Evolutionary conservation across 2,113 vertebrate species (phyloP).

Genomic region (Eolophus roseicapilla): DNA sequence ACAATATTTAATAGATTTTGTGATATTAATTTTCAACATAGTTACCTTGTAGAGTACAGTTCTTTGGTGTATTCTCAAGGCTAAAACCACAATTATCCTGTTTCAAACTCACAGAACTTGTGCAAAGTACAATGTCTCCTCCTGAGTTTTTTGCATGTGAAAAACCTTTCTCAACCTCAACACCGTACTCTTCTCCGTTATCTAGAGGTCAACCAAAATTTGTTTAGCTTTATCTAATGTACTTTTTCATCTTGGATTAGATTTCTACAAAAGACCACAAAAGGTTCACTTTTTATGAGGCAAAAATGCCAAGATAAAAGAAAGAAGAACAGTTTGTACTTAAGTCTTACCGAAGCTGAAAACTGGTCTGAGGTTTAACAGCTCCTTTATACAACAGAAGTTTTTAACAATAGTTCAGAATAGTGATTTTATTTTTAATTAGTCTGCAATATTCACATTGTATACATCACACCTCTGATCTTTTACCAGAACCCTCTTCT

Average conservation of each 20-base stretch:
- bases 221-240: not conserved
- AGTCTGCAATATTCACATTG: not conserved
- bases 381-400: not conserved
- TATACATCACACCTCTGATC: not conserved
- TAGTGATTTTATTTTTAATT: not conserved
- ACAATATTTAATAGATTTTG: not conserved
- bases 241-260: not conserved
- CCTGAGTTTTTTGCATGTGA: not conserved
- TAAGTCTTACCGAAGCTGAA: not conserved
- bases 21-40: not conserved
- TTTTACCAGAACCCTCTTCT: not conserved
- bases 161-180: not conserved
- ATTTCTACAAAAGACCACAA: not conserved
- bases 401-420: not conserved
- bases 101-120: not conserved
- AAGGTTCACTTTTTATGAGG: not conserved
- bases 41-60: not conserved
- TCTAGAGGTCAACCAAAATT: not conserved
- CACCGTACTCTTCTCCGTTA: rapidly evolving
- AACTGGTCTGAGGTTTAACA: not conserved
- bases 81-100: not conserved
- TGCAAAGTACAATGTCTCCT: not conserved
- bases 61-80: not conserved
- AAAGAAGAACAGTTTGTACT: not conserved
- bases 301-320: not conserved